Evolutionary conservation across 2,888 invertebrate genomes (phyloP).

Genomic region (Agrochola circellaris): DNA sequence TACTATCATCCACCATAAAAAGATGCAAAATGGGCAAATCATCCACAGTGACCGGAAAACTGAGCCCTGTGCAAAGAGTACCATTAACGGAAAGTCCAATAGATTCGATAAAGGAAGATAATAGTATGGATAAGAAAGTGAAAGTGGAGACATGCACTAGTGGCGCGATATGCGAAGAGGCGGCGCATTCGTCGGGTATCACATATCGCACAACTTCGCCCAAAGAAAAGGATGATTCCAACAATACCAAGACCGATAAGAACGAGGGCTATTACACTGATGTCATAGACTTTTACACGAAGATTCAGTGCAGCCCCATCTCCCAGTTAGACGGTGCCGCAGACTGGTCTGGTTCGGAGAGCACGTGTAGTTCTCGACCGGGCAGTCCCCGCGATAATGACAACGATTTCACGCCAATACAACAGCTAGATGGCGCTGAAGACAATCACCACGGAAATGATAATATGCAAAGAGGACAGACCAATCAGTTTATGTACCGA

Average conservation of each 20-base stretch:
- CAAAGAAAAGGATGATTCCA: conserved; percentile 83
- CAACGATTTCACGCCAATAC: conserved; percentile 88
- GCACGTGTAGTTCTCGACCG: conserved; percentile 87
- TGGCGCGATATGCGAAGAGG: conserved; percentile 80
- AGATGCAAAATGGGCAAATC: conserved; percentile 92
- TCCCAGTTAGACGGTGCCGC: conserved; percentile 93
- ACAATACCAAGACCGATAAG: conserved; percentile 82
- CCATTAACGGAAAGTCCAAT: conserved; percentile 78
- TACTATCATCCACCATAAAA: conserved; percentile 91
- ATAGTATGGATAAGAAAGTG: conserved; percentile 79
- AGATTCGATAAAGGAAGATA: conserved; percentile 84
- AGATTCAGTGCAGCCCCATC: conserved; percentile 90
- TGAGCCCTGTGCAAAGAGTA: conserved; percentile 84
- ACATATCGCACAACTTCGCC: conserved; percentile 84
- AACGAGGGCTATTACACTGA: conserved; percentile 86
- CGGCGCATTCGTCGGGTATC: conserved; percentile 86
- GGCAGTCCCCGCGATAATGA: conserved; percentile 83
- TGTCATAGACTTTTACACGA: conserved; percentile 89
- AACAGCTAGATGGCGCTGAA: conserved; percentile 93
- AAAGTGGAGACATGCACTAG: conserved; percentile 79
- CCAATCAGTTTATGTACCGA: conserved; percentile 86
- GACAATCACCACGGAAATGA: conserved; percentile 89
- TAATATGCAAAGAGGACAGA: conserved; percentile 79
- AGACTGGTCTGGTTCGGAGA: conserved; percentile 92
- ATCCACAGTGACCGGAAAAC: conserved; percentile 85